Conservation (phyloP, 2,888 invertebrate species). For the Lycia hirtaria region DNA sequence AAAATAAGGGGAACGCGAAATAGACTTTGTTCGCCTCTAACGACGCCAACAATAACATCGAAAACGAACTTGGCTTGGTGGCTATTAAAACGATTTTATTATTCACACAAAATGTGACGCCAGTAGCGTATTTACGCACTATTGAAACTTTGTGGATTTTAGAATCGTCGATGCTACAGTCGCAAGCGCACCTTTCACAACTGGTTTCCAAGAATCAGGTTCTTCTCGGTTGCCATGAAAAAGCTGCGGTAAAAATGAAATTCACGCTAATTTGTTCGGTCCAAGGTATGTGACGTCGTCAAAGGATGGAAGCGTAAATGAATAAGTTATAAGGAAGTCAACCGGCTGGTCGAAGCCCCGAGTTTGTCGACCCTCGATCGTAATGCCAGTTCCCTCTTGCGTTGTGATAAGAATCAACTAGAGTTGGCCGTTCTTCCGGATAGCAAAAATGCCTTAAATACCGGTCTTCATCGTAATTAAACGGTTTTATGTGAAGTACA, state of each 20-base stretch:
- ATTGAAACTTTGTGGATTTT: constrained; percentile 23
- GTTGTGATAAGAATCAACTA: constrained; percentile 46
- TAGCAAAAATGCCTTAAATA: neutral
- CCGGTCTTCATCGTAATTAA: neutral
- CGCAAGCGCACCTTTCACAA: constrained; percentile 44
- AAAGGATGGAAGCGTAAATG: constrained; percentile 53
- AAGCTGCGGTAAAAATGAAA: constrained; percentile 13
- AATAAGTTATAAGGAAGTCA: constrained; percentile 60
- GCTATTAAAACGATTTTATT: constrained; percentile 26
- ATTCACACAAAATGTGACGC: constrained; percentile 26
- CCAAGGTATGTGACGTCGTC: constrained; percentile 33
- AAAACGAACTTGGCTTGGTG: neutral
- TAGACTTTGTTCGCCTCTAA: neutral
- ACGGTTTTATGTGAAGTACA: neutral
- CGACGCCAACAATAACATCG: constrained; percentile 19
- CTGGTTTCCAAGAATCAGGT: constrained; percentile 43
- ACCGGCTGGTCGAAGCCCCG: constrained; percentile 46
- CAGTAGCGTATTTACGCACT: constrained; percentile 12
- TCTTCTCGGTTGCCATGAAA: constrained; percentile 41
- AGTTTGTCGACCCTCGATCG: constrained; percentile 70
- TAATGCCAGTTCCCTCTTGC: constrained; percentile 52
- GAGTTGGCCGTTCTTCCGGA: constrained; percentile 33
- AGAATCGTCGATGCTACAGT: constrained; percentile 23
- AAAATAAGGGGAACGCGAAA: too few species aligned
- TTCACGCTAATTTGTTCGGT: constrained; percentile 25